Conservation (phyloP, 1,140 invertebrate species). For the Hormaphis cornu region DNA sequence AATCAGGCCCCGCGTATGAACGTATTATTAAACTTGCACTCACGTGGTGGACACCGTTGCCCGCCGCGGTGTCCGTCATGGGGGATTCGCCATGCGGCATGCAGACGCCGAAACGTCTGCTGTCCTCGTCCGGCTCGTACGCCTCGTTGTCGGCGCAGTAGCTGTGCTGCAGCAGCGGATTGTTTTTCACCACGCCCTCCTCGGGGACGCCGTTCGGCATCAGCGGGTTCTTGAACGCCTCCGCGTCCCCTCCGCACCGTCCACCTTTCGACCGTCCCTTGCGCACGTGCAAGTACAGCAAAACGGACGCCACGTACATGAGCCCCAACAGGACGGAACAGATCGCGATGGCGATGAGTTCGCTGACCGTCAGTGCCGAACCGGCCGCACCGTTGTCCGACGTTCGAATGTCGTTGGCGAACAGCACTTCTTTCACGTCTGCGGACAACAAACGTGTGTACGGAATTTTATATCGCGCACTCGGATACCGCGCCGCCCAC, state of each 20-base stretch:
- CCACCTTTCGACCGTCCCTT: conserved; percentile 36
- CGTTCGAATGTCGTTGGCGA: conserved; percentile 56
- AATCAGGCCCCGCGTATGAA: background rate
- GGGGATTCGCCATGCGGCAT: too few species aligned
- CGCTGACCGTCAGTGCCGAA: conserved; percentile 46
- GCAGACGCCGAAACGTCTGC: too few species aligned
- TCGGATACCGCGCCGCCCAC: too few species aligned
- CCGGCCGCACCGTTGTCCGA: conserved; percentile 46
- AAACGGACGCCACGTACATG: conserved; percentile 72
- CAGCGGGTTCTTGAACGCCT: conserved; percentile 24
- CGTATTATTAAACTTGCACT: too few species aligned
- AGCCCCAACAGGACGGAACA: conserved; percentile 67
- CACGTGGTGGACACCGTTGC: too few species aligned
- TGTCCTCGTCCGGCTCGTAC: conserved; percentile 28
- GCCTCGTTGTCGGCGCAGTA: conserved; percentile 27
- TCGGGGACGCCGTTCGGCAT: conserved; percentile 17
- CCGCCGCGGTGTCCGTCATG: too few species aligned
- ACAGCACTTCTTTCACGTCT: conserved; percentile 69
- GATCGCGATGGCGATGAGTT: conserved; percentile 71
- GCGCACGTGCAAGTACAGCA: conserved; percentile 65
- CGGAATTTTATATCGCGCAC: too few species aligned
- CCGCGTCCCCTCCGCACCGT: background rate
- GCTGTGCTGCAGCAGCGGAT: conserved; percentile 51
- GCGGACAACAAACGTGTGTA: too few species aligned
- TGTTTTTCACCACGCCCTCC: conserved; percentile 60